phyloP scores from a whole-genome alignment of 2,797 vertebrate genomes.

The Limnodromus scolopaceus region DNA sequence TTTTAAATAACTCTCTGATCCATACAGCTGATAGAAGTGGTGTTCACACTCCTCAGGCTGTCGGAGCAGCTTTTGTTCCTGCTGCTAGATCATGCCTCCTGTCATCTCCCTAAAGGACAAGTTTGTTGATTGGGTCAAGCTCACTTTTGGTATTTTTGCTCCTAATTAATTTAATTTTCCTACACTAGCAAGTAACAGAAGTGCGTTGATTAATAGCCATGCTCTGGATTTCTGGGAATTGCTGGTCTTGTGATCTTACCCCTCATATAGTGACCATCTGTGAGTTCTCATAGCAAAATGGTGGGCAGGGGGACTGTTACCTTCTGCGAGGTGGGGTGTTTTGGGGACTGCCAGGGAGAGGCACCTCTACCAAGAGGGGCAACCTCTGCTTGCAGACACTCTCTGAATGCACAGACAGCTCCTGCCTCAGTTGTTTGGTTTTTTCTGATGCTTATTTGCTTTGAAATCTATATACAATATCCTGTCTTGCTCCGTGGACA shows the following conservation, averaged over 20 bases:
- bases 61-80: constrained; percentile 14
- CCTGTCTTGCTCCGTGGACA: not conserved
- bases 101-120: not conserved
- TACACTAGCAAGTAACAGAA: not conserved
- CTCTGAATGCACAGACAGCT: not conserved
- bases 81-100: not conserved
- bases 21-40: not conserved
- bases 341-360: not conserved
- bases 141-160: not conserved
- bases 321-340: not conserved
- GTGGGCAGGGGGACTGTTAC: not conserved
- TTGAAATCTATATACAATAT: constrained; percentile 53
- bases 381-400: not conserved
- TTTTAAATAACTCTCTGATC: constrained; percentile 25
- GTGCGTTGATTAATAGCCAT: not conserved
- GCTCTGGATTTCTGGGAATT: not conserved
- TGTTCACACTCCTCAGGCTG: not conserved
- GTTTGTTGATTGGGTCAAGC: not conserved
- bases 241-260: accelerated
- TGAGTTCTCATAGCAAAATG: not conserved
- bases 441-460: not conserved
- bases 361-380: not conserved
- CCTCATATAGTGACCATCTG: accelerated
- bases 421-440: accelerated
- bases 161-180: not conserved